A percentile compares a stretch with the other conserved stretches of the same genome.
Conservation (phyloP, 1,140 invertebrate genomes). For the Araneus ventricosus region DNA sequence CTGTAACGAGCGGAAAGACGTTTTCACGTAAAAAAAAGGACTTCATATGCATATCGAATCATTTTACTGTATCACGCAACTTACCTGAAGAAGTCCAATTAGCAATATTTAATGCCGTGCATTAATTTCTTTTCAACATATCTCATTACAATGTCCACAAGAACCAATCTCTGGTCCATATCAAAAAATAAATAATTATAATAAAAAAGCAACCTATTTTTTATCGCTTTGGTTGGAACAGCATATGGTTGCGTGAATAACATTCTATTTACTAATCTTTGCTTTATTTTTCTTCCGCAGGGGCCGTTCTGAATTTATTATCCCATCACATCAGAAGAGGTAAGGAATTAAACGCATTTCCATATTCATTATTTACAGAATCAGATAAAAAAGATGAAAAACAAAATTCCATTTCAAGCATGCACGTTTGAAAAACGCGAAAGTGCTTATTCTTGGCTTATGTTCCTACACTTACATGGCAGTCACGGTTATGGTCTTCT, state of each 20-base stretch:
- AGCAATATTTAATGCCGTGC: background rate
- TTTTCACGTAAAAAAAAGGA: too few relatives aligned
- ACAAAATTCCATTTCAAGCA: background rate
- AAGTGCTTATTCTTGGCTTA: background rate
- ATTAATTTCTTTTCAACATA: background rate
- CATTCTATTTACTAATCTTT: background rate
- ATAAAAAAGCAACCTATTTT: background rate
- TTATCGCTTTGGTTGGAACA: background rate
- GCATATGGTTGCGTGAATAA: background rate
- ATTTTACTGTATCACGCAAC: background rate
- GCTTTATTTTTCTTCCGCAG: background rate
- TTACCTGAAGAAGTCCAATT: background rate
- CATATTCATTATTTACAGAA: conserved; percentile 26
- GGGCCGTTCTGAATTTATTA: conserved; percentile 7
- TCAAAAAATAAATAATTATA: background rate
- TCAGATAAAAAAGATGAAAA: background rate
- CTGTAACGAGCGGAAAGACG: too few relatives aligned
- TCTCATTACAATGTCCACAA: background rate
- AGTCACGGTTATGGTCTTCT: conserved; percentile 30
- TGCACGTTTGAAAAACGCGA: background rate
- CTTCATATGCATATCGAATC: background rate
- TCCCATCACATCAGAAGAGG: background rate
- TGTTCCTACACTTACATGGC: background rate
- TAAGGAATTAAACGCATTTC: conserved; percentile 10
- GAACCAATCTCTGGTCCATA: background rate